phyloP scores from a whole-genome alignment of 2,888 invertebrate genomes.

The Hirtodrosophila duncani region DNA sequence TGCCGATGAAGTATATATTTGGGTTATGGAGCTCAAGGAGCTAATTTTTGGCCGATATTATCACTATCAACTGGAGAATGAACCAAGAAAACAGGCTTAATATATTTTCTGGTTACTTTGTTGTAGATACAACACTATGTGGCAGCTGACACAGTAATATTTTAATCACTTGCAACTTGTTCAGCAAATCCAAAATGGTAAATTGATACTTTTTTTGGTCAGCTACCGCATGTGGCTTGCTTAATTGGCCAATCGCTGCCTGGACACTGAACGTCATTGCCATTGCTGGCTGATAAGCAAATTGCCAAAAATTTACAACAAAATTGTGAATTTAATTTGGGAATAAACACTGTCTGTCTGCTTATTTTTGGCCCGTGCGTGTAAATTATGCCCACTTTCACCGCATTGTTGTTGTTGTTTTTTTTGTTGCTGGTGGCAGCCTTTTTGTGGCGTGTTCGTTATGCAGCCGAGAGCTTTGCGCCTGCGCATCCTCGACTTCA shows the following conservation, averaged over 20 bases:
- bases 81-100: neutral
- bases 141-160: too few species aligned
- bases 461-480: neutral
- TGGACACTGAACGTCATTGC: constrained; percentile 8
- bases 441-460: constrained; percentile 26
- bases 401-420: constrained; percentile 28
- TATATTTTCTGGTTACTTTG: too few species aligned
- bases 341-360: constrained; percentile 19
- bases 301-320: constrained; percentile 55
- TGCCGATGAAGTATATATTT: too few species aligned
- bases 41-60: too few species aligned
- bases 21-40: too few species aligned
- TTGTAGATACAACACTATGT: too few species aligned
- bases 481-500: constrained; percentile 32
- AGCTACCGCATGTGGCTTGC: constrained; percentile 61
- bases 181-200: constrained; percentile 28
- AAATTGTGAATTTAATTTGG: constrained; percentile 41
- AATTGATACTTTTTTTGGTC: constrained; percentile 35
- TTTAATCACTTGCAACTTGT: constrained; percentile 24
- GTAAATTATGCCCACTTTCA: constrained; percentile 69
- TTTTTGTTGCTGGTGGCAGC: constrained; percentile 6
- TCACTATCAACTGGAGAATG: too few species aligned
- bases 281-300: constrained; percentile 58
- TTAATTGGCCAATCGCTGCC: constrained; percentile 48
- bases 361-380: constrained; percentile 43